Evolutionary conservation across 2,113 vertebrate species (phyloP).

Genomic region (Mesitornis unicolor): DNA sequence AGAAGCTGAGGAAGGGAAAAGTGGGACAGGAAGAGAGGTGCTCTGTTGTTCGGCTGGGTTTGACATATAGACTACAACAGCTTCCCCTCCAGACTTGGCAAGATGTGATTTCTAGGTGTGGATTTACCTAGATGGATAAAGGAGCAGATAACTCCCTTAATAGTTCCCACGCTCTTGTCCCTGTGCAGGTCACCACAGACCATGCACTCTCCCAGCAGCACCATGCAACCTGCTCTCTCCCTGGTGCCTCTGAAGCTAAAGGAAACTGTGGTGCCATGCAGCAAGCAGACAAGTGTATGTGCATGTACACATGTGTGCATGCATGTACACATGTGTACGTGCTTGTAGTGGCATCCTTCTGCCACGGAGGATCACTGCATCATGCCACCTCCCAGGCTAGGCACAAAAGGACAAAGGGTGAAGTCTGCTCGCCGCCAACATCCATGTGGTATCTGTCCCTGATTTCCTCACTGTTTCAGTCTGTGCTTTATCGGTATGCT

Average conservation of each 20-base stretch:
- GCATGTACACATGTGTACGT: accelerated
- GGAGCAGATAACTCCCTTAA: background rate
- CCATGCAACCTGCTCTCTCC: background rate
- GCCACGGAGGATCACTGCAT: accelerated
- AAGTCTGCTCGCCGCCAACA: accelerated
- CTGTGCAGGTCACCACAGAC: background rate
- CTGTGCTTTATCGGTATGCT: background rate
- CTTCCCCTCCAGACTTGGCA: background rate
- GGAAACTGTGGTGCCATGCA: background rate
- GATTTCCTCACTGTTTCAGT: background rate
- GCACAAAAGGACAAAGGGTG: background rate
- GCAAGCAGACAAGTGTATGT: background rate
- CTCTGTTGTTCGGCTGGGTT: background rate
- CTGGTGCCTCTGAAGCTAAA: background rate
- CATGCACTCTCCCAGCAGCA: background rate
- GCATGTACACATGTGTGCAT: accelerated
- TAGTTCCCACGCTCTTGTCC: background rate
- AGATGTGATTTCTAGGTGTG: background rate
- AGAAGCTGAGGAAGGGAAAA: background rate
- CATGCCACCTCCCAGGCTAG: background rate
- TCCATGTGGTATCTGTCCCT: background rate
- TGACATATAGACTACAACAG: background rate
- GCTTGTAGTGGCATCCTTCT: background rate
- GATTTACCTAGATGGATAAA: accelerated
- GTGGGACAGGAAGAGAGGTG: background rate